Percentiles rank a stretch among this genome's conserved stretches.
Evolutionary conservation across 2,797 vertebrate species (phyloP).

Genomic region (Galaxias olidus): DNA sequence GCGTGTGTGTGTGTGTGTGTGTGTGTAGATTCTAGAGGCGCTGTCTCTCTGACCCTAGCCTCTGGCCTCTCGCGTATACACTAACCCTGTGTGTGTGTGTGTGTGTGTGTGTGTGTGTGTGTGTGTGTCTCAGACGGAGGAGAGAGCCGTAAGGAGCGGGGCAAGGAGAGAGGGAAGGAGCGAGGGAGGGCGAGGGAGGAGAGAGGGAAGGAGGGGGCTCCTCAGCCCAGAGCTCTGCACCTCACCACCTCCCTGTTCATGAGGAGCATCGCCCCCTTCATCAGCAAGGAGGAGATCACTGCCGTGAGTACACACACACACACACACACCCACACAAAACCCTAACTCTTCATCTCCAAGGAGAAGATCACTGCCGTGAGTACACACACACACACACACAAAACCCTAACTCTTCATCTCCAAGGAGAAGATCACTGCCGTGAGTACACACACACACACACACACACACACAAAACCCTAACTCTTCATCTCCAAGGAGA

Average conservation of each 20-base stretch:
- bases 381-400: conserved; percentile 8
- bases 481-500: conserved; percentile 86
- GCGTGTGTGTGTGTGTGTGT: not conserved
- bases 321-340: not conserved
- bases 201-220: conserved; percentile 64
- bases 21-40: no score
- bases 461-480: not conserved
- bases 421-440: no score
- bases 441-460: no score
- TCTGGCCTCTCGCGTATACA: not conserved
- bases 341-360: conserved; percentile 81
- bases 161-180: conserved; percentile 49
- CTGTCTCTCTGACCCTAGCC: no score
- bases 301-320: conserved; percentile 71
- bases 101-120: conserved; percentile 11
- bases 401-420: no score
- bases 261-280: conserved; percentile 86
- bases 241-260: conserved; percentile 90
- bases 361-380: conserved; percentile 86
- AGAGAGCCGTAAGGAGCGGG: conserved; percentile 53
- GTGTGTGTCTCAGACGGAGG: conserved; percentile 35
- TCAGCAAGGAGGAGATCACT: conserved; percentile 87
- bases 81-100: conserved; percentile 31
- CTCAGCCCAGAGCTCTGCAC: conserved; percentile 84
- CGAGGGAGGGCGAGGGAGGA: conserved; percentile 70